phyloP scores from a whole-genome alignment of 2,797 vertebrate species.

The Acridotheres tristis region DNA sequence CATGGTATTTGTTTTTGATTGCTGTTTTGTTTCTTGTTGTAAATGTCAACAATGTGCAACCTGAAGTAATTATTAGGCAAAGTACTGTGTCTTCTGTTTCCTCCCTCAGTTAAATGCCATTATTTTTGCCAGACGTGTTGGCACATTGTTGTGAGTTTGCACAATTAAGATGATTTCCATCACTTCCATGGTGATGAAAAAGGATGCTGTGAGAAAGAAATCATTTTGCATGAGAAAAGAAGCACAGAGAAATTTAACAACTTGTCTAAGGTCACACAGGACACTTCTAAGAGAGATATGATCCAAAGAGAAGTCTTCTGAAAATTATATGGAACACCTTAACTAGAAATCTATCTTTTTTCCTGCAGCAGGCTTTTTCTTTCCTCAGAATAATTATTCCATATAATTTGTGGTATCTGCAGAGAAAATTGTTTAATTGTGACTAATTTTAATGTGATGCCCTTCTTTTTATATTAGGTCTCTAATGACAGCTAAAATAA shows the following conservation, averaged over 20 bases:
- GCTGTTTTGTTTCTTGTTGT: constrained; percentile 37
- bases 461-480: not conserved
- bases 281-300: not conserved
- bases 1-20: constrained; percentile 11
- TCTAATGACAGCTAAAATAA: constrained; percentile 10
- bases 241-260: not conserved
- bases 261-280: not conserved
- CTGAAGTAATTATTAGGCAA: constrained; percentile 48
- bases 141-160: not conserved
- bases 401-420: not conserved
- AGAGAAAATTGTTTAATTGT: not conserved
- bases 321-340: not conserved
- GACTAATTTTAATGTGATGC: not conserved
- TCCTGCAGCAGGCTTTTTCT: not conserved
- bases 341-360: not conserved
- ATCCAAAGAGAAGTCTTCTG: not conserved
- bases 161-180: not conserved
- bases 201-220: not conserved
- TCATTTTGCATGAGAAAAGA: not conserved
- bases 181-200: not conserved
- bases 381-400: not conserved
- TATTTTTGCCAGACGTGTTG: not conserved
- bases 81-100: not conserved
- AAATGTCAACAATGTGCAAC: constrained; percentile 46
- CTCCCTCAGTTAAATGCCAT: not conserved